Evolutionary conservation across 2,888 invertebrate species (phyloP).

Genomic region (Lysandra coridon): DNA sequence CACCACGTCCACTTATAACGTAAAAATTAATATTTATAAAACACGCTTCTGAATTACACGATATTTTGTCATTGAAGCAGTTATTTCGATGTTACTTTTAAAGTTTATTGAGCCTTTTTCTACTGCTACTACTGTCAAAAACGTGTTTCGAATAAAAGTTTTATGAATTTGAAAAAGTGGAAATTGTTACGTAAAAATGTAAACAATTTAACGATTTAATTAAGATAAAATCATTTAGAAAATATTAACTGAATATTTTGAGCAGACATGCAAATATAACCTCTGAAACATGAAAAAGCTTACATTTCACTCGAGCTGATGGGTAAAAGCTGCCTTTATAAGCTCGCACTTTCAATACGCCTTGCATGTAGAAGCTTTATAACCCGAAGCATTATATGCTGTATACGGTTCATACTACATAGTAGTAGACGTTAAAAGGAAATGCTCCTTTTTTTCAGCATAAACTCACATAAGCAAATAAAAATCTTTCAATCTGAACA

Average conservation of each 20-base stretch:
- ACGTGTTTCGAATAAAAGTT: no score
- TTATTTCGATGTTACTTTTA: background rate
- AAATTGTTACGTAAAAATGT: no score
- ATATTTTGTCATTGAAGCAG: background rate
- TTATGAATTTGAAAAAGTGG: no score
- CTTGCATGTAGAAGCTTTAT: conserved; percentile 28
- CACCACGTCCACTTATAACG: background rate
- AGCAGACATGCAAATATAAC: background rate
- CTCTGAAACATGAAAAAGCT: conserved; percentile 7
- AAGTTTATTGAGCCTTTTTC: background rate
- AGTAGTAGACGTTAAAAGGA: background rate
- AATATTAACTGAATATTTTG: background rate
- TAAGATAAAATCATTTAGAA: no score
- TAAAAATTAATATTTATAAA: background rate
- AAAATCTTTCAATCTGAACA: background rate
- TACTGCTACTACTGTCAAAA: no score
- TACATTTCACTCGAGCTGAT: conserved; percentile 15
- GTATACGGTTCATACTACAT: no score
- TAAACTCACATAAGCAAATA: background rate
- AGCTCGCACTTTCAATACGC: conserved; percentile 23
- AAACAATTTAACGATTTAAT: no score
- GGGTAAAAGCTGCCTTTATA: conserved; percentile 20
- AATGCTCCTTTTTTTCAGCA: conserved; percentile 1
- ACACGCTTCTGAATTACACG: background rate
- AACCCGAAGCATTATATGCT: background rate